phyloP scores from a whole-genome alignment of 1,140 invertebrate species.

The Brachionus paranguensis region DNA sequence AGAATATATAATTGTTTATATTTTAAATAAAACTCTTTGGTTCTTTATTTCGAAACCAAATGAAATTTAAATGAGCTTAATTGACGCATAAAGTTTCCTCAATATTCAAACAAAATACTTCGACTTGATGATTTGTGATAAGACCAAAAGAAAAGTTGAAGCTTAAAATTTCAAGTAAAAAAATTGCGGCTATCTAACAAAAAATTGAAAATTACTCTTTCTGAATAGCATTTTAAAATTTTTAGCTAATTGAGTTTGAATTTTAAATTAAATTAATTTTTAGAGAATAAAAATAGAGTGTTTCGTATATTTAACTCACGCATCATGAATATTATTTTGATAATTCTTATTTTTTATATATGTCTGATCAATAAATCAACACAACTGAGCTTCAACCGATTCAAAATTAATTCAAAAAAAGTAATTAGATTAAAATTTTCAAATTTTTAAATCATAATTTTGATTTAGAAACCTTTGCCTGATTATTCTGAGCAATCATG shows the following conservation, averaged over 20 bases:
- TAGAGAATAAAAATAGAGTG: not conserved
- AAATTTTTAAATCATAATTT: not conserved
- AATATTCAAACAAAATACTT: no score
- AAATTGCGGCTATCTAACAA: no score
- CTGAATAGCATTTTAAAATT: not conserved
- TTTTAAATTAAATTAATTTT: not conserved
- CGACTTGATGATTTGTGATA: no score
- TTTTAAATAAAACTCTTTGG: no score
- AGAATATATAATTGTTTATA: no score
- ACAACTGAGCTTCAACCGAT: not conserved
- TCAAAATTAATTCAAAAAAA: not conserved
- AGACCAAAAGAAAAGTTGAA: no score
- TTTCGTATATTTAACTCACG: not conserved
- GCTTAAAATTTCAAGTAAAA: no score
- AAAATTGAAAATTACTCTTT: no score
- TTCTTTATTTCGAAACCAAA: no score
- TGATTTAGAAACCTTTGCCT: not conserved
- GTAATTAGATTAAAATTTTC: not conserved
- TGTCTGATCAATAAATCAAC: not conserved
- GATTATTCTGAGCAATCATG: not conserved
- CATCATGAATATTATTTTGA: not conserved
- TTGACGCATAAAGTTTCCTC: no score
- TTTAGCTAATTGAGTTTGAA: not conserved
- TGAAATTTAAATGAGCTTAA: no score
- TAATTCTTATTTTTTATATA: not conserved